Evolutionary conservation across 2,888 invertebrate genomes (phyloP).

Genomic region (Siphonodentalium dalli): DNA sequence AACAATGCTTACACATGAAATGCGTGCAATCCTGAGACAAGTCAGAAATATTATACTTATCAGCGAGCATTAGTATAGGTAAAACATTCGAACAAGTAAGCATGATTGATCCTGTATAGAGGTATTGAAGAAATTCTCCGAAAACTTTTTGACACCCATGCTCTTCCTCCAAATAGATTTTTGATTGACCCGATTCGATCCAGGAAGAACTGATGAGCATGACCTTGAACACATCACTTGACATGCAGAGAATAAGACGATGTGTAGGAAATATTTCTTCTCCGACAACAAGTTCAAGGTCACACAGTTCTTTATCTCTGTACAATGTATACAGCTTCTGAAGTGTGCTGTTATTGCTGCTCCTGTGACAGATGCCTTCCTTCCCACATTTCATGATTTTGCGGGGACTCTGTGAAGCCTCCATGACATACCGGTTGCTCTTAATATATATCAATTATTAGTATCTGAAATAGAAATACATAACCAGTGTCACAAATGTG

Average conservation of each 20-base stretch:
- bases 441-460: too few species aligned
- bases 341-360: too few species aligned
- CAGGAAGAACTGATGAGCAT: conserved; percentile 95
- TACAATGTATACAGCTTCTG: conserved; percentile 37
- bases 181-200: conserved; percentile 86
- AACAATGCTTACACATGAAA: conserved; percentile 88
- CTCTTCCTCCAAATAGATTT: conserved; percentile 85
- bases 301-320: conserved; percentile 77
- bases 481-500: too few species aligned
- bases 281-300: conserved; percentile 84
- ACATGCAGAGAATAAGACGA: conserved; percentile 88
- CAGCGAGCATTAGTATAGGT: conserved; percentile 86
- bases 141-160: conserved; percentile 85
- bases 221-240: conserved; percentile 92
- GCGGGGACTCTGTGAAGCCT: too few species aligned
- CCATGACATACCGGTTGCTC: too few species aligned
- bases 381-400: too few species aligned
- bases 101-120: conserved; percentile 89
- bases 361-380: too few species aligned
- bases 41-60: conserved; percentile 94
- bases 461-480: too few species aligned
- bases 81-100: conserved; percentile 85
- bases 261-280: conserved; percentile 85
- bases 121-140: conserved; percentile 85
- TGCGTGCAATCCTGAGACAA: conserved; percentile 81